Evolutionary conservation across 2,797 vertebrate species (phyloP).

Genomic region (Carapus acus): DNA sequence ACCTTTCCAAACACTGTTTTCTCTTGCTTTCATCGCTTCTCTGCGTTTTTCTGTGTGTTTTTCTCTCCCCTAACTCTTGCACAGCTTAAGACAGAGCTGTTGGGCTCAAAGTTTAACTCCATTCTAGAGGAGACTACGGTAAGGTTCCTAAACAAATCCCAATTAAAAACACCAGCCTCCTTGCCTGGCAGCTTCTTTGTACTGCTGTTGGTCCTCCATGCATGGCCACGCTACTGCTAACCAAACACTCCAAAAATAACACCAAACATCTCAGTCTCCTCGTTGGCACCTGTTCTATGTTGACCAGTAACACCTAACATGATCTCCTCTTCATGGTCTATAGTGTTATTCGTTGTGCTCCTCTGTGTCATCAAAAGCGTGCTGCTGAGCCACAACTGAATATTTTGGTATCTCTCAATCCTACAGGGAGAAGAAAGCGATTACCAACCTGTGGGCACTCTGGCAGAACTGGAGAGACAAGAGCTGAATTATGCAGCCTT

Average conservation of each 20-base stretch:
- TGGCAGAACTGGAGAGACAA: constrained; percentile 74
- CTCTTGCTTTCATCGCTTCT: constrained; percentile 78
- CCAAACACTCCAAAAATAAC: constrained; percentile 51
- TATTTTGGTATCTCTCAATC: constrained; percentile 3
- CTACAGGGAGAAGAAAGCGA: constrained; percentile 78
- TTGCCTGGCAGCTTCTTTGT: constrained; percentile 61
- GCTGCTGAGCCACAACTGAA: constrained; percentile 20
- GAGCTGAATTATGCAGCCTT: constrained; percentile 77
- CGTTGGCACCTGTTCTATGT: constrained; percentile 33
- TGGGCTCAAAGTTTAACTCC: constrained; percentile 87
- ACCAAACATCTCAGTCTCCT: constrained; percentile 54
- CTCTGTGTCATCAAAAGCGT: constrained; percentile 21
- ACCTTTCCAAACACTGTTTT: constrained; percentile 69
- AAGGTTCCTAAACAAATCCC: constrained; percentile 69
- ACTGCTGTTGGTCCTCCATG: constrained; percentile 47
- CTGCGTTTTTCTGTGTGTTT: constrained; percentile 76
- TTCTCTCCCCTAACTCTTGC: constrained; percentile 77
- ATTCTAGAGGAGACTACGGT: constrained; percentile 84
- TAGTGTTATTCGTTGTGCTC: constrained; percentile 12
- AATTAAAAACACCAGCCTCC: constrained; percentile 55
- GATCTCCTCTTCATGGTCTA: constrained; percentile 24
- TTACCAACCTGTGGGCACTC: constrained; percentile 73
- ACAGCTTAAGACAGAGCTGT: constrained; percentile 86
- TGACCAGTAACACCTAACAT: constrained; percentile 55
- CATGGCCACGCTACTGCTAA: constrained; percentile 58